phyloP scores from a whole-genome alignment of 2,113 vertebrate genomes.

The Phrynosoma platyrhinos region DNA sequence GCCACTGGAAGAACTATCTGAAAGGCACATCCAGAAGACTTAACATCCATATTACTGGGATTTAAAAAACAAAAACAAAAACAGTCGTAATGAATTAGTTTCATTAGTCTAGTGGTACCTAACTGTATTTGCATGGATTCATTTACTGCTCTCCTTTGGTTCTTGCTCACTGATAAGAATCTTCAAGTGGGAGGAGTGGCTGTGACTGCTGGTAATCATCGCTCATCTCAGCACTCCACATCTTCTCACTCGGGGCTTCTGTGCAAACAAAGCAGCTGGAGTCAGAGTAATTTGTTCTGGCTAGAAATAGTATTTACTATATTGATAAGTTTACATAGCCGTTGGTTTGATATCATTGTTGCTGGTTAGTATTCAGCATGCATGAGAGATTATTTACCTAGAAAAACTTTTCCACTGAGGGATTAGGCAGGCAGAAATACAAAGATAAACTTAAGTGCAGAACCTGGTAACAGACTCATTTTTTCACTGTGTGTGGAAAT shows the following conservation, averaged over 20 bases:
- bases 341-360: background rate
- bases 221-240: constrained; percentile 10
- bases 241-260: constrained; percentile 21
- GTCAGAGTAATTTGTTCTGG: constrained; percentile 32
- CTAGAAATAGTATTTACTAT: constrained; percentile 18
- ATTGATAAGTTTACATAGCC: constrained; percentile 18
- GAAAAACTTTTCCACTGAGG: constrained; percentile 11
- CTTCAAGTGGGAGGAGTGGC: background rate
- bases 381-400: background rate
- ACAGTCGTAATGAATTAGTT: background rate
- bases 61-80: background rate
- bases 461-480: background rate
- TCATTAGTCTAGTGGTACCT: background rate
- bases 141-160: background rate
- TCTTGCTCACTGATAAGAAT: background rate
- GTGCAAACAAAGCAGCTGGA: constrained; percentile 35
- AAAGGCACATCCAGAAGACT: background rate
- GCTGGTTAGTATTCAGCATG: constrained; percentile 9
- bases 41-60: background rate
- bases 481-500: constrained; percentile 36
- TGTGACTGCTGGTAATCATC: background rate
- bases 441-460: constrained; percentile 1
- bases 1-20: background rate
- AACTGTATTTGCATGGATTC: background rate
- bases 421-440: constrained; percentile 18